Percentiles rank a stretch among this genome's conserved stretches.
Evolutionary conservation across 2,888 invertebrate species (phyloP).

Genomic region (Ptilodon capucinus): DNA sequence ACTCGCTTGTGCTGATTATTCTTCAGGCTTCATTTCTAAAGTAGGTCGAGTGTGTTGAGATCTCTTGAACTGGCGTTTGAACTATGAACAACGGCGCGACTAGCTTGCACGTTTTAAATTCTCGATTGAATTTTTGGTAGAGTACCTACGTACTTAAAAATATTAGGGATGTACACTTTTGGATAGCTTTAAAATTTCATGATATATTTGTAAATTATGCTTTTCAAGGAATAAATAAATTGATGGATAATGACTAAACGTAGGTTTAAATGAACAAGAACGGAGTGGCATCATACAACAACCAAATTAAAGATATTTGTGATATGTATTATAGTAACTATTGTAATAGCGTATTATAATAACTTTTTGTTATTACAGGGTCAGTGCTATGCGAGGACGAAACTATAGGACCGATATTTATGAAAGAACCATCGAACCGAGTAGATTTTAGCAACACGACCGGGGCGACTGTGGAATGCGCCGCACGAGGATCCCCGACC

Average conservation of each 20-base stretch:
- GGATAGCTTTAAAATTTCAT: no score
- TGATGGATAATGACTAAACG: no score
- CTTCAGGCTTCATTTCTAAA: slow-evolving; percentile 56
- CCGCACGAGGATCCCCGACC: slow-evolving; percentile 93
- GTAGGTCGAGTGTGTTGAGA: slow-evolving; percentile 63
- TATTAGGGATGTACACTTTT: no score
- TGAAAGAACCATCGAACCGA: slow-evolving; percentile 94
- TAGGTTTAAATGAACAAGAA: no score
- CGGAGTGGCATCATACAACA: no score
- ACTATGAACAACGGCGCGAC: slow-evolving; percentile 35
- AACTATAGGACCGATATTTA: slow-evolving; percentile 94
- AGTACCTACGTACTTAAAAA: no score
- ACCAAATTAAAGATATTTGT: no score
- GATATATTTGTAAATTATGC: no score
- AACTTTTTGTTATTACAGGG: slow-evolving; percentile 54
- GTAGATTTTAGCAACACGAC: slow-evolving; percentile 97
- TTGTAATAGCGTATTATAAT: slow-evolving; percentile 6
- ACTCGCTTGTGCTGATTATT: slow-evolving; percentile 45
- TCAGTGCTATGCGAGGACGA: slow-evolving; percentile 86
- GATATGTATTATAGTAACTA: no score
- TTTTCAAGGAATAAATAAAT: no score
- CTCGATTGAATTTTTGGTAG: slow-evolving; percentile 1
- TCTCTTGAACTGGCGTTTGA: no score
- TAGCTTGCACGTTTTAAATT: slow-evolving; percentile 14
- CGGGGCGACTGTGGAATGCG: slow-evolving; percentile 95